Percentiles rank a stretch among this genome's conserved stretches.
Conservation (phyloP, 35 echinoderm and acorn worm species). For the Ptychodera flava region DNA sequence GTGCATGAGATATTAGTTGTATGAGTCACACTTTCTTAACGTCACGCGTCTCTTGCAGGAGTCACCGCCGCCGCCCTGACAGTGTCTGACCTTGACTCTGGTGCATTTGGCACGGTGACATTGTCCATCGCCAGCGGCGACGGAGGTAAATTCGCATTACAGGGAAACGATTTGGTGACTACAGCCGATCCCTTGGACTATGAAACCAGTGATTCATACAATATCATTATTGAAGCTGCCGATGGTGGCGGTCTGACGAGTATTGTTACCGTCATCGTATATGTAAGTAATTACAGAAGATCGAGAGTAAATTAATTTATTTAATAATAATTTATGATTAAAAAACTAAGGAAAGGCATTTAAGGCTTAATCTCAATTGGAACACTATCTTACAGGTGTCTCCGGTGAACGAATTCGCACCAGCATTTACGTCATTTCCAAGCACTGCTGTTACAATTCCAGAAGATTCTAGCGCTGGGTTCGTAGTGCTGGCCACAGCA, state of each 20-base stretch:
- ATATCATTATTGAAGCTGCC: not conserved
- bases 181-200: not conserved
- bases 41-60: too few species aligned
- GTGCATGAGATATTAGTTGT: too few species aligned
- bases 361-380: too few species aligned
- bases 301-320: too few species aligned
- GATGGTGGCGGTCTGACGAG: not conserved
- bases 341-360: not conserved
- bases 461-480: not conserved
- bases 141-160: not conserved
- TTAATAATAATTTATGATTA: not conserved
- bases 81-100: not conserved
- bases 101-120: not conserved
- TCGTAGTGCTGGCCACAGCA: not conserved
- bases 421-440: not conserved
- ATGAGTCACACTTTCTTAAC: too few species aligned
- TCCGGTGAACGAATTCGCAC: not conserved
- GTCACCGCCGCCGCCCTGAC: not conserved
- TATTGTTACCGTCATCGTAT: not conserved
- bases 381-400: too few species aligned
- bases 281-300: too few species aligned
- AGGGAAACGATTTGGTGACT: not conserved
- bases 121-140: not conserved
- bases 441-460: not conserved
- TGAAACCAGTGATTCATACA: not conserved